A percentile compares a stretch with the other conserved stretches of the same genome.
Conservation (phyloP, 2,888 invertebrate genomes). For the Schizotus pectinicornis region DNA sequence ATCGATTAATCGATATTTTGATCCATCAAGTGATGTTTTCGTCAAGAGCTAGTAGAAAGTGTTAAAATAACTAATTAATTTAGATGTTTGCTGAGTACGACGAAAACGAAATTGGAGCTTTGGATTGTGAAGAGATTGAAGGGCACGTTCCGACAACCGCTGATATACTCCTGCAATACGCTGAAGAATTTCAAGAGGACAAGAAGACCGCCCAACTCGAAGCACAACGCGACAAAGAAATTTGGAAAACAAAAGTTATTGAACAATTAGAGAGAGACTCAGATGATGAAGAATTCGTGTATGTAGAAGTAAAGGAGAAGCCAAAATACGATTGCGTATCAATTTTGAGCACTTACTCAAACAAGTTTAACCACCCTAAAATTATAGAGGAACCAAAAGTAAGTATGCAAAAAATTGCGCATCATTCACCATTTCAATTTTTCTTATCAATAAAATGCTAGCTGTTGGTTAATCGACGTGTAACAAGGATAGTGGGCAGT, state of each 20-base stretch:
- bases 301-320: conserved; percentile 67
- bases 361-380: conserved; percentile 90
- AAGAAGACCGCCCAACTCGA: conserved; percentile 41
- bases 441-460: no score
- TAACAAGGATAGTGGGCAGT: no score
- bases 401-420: conserved; percentile 34
- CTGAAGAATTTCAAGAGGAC: conserved; percentile 77
- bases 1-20: no score
- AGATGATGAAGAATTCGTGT: conserved; percentile 66
- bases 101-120: conserved; percentile 85
- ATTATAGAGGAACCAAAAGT: conserved; percentile 78
- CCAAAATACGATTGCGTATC: conserved; percentile 92
- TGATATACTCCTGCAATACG: conserved; percentile 72
- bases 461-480: no score
- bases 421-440: no score
- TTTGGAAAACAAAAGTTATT: conserved; percentile 41
- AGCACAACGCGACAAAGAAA: conserved; percentile 65
- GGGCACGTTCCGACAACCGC: conserved; percentile 75
- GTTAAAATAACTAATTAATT: conserved; percentile 33
- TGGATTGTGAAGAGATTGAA: conserved; percentile 91
- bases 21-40: neutral
- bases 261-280: conserved; percentile 36
- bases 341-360: conserved; percentile 88
- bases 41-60: neutral
- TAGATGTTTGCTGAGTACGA: conserved; percentile 84